A percentile compares a stretch with the other conserved stretches of the same genome.
Conservation (phyloP, 2,888 invertebrate species). For the Clistopyga incitator region DNA sequence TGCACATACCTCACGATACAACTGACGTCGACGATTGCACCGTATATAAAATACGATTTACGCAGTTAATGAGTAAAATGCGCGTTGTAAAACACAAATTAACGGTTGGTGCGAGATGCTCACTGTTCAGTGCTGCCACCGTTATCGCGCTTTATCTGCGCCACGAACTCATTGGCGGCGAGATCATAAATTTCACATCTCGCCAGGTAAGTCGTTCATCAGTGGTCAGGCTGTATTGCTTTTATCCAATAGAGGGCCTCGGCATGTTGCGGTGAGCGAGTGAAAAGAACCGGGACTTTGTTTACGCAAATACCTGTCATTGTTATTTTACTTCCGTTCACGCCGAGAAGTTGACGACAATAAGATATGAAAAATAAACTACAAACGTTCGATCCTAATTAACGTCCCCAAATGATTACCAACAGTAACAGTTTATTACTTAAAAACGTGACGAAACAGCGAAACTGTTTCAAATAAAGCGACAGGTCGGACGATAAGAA, state of each 20-base stretch:
- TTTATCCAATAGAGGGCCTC: not conserved
- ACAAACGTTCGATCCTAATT: not conserved
- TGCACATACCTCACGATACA: conserved; percentile 73
- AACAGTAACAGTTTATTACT: not conserved
- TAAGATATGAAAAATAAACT: not conserved
- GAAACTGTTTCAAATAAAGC: not conserved
- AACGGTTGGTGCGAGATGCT: conserved; percentile 66
- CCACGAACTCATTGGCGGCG: conserved; percentile 28
- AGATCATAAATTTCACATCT: not conserved
- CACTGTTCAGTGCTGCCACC: conserved; percentile 78
- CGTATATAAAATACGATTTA: conserved; percentile 75
- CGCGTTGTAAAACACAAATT: conserved; percentile 78
- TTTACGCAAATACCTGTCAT: not conserved
- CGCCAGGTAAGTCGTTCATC: not conserved
- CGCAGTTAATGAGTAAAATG: conserved; percentile 78
- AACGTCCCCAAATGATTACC: not conserved
- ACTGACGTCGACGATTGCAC: conserved; percentile 62
- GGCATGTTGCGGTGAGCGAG: not conserved
- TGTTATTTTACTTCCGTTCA: not conserved
- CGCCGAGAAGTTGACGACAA: not conserved
- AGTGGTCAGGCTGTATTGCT: not conserved
- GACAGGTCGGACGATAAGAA: not conserved
- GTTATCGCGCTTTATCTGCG: conserved; percentile 44
- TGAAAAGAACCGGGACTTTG: not conserved
- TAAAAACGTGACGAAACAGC: not conserved